A percentile compares a stretch with the other conserved stretches of the same genome.
Conservation (phyloP, 2,888 invertebrate species). For the Minunthozetes semirufus region DNA sequence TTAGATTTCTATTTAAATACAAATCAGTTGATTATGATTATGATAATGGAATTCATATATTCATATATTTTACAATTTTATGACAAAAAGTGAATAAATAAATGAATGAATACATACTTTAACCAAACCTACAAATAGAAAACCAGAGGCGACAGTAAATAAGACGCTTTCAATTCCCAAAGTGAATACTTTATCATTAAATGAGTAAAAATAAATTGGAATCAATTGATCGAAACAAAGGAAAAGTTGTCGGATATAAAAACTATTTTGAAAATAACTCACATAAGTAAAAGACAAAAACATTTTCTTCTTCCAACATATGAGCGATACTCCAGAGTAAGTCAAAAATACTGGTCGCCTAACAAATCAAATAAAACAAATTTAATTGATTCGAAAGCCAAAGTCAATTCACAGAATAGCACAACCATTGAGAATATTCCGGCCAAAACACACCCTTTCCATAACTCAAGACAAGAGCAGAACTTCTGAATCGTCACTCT, state of each 20-base stretch:
- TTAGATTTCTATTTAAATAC: constrained; percentile 26
- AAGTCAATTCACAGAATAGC: neutral
- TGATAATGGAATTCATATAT: too few species aligned
- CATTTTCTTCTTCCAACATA: constrained; percentile 33
- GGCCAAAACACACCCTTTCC: constrained; percentile 36
- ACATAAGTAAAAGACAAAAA: constrained; percentile 34
- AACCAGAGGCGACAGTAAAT: constrained; percentile 27
- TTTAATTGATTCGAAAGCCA: neutral
- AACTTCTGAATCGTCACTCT: constrained; percentile 29
- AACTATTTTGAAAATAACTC: constrained; percentile 3
- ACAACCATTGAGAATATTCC: constrained; percentile 36
- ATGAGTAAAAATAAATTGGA: neutral
- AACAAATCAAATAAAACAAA: neutral
- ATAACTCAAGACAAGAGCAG: constrained; percentile 34
- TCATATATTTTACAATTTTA: neutral
- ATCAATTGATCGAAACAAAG: neutral
- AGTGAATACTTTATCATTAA: constrained; percentile 23
- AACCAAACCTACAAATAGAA: constrained; percentile 27
- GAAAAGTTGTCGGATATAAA: too few species aligned
- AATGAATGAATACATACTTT: constrained; percentile 8
- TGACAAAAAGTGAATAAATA: too few species aligned
- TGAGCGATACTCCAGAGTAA: constrained; percentile 36
- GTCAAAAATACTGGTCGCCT: constrained; percentile 37
- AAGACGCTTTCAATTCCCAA: constrained; percentile 36
- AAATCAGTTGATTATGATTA: neutral